Base-by-base conservation (phyloP, 2,113 vertebrate species). In the Urocynchramus pylzowi region DNA sequence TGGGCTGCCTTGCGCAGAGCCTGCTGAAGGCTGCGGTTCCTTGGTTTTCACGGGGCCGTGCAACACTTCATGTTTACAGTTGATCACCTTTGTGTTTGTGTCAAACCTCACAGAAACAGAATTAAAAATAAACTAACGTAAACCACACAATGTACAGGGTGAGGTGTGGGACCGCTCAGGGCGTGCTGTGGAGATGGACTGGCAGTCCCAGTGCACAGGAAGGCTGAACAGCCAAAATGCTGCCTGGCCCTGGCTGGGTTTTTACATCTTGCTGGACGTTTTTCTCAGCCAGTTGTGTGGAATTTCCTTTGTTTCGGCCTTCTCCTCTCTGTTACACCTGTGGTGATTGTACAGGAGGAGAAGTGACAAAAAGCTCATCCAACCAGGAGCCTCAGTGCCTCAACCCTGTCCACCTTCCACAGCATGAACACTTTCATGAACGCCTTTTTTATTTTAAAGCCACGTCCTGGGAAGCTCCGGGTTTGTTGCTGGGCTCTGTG, bases 21-120 rank as follows among this genome's bases (percentile, higher is more conserved):
- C 13, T 15, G 79, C 47, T 64, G 21, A 70, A 13, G 22, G 13
- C 80, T 80, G 67, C 0, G 3, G 41, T 31, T n/a, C 22, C 23
- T 57, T 49, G 89, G 31, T 78, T 82, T 93, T 89, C 52, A 23
- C 84, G 78, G 89, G 50, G 89, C 90, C 10, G 4, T 89, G 95
- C 84, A 79, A 95, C 93, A 87, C 91, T 85, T 92, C 3, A 39
- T 11, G 64, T 90, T 53, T 91, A 94, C 95, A 78, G 97, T 97
- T 97, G 82, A 78, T 78, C 93, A 42, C 92, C 73, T 96, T 83
- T 26, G 67, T 69, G 53, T 73, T 91, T 63, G 67, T 78, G 96
- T 94, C 89, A 98, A 97, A 97, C 97, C 96, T 94, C 96, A 91
- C 18, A 33, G 41, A 84, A 84, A 75, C 68, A 53, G 61, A 80